phyloP scores from a whole-genome alignment of 2,888 invertebrate genomes.

The Liopterus haemorrhoidalis region DNA sequence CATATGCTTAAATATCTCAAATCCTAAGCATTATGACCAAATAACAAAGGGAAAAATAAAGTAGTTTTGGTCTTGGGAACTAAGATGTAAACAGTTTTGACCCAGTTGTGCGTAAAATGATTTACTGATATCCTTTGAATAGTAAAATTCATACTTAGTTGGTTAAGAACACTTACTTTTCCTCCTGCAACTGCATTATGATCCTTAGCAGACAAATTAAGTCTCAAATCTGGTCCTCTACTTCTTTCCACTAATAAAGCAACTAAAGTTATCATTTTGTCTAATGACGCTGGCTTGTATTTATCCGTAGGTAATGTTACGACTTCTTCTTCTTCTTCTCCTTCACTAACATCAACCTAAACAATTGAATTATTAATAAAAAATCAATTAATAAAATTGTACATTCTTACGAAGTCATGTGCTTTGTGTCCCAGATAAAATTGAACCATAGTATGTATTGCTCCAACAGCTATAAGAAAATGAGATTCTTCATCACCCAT shows the following conservation, averaged over 20 bases:
- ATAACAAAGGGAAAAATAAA: constrained; percentile 1
- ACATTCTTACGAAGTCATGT: constrained; percentile 58
- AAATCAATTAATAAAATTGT: background rate
- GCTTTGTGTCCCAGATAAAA: constrained; percentile 85
- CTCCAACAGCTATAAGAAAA: constrained; percentile 79
- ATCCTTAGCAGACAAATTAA: constrained; percentile 72
- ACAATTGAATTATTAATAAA: constrained; percentile 5
- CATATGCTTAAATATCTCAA: too few species aligned
- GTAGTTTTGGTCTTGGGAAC: background rate
- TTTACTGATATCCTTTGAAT: too few species aligned
- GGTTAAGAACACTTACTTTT: constrained; percentile 65
- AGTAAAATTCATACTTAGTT: background rate
- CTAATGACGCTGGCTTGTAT: constrained; percentile 82
- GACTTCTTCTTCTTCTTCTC: constrained; percentile 64
- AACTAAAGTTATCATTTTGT: constrained; percentile 91
- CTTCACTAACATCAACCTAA: constrained; percentile 61
- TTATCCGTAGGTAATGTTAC: constrained; percentile 63
- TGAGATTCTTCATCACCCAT: constrained; percentile 91
- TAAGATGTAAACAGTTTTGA: constrained; percentile 1
- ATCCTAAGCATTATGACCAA: too few species aligned
- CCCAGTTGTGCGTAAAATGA: too few species aligned
- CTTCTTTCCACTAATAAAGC: constrained; percentile 85
- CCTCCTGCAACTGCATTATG: constrained; percentile 78
- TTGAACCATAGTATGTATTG: constrained; percentile 84
- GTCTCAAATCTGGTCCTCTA: constrained; percentile 65